Base-by-base conservation (phyloP, 53 echinoderm and acorn worm genomes). In the Echinarachnius parma region DNA sequence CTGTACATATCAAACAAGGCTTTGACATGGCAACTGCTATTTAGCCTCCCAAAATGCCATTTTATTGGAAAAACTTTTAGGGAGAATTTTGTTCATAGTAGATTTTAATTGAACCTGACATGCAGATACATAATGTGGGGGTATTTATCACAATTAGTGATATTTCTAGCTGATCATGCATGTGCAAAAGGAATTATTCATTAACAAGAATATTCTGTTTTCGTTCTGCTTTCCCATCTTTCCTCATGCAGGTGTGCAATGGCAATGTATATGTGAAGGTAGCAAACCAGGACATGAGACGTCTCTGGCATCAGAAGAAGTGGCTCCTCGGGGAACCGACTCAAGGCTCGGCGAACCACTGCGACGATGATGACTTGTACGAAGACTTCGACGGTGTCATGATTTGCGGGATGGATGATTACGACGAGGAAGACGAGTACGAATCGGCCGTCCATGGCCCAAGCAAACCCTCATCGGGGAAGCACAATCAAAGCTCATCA, bases 191-290 rank as follows among this genome's bases (percentile, higher is more conserved):
- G n/a, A n/a, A n/a, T n/a, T n/a, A n/a, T n/a, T n/a, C n/a, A n/a
- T n/a, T n/a, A n/a, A n/a, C n/a, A n/a, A n/a, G n/a, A n/a, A n/a
- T n/a, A n/a, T n/a, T n/a, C n/a, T n/a, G n/a, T n/a, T n/a, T n/a
- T n/a, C n/a, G n/a, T n/a, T n/a, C n/a, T n/a, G n/a, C n/a, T 15
- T 16, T 60, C 60, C 21, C 27, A 37, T 63, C 3, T 23, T 11
- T 15, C 36, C 21, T 62, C 39, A 31, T 45, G 11, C 55, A 96
- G 96, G 66, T 61, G 4, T 96, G 96, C 67, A 96, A 96, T 65
- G 60, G 77, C 24, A 81, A 85, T 62, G 14, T 49, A 8, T 96
- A 91, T 53, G 81, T 88, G 3, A 61, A 74, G 28, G 72, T 96
- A 14, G 48, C 56, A n/a, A 65, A 66, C 37, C 46, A 64, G 21